Evolutionary conservation across 2,797 vertebrate genomes (phyloP), one percentile per base, ranked within the genome.

Genomic region (Coregonus sp.): DNA sequence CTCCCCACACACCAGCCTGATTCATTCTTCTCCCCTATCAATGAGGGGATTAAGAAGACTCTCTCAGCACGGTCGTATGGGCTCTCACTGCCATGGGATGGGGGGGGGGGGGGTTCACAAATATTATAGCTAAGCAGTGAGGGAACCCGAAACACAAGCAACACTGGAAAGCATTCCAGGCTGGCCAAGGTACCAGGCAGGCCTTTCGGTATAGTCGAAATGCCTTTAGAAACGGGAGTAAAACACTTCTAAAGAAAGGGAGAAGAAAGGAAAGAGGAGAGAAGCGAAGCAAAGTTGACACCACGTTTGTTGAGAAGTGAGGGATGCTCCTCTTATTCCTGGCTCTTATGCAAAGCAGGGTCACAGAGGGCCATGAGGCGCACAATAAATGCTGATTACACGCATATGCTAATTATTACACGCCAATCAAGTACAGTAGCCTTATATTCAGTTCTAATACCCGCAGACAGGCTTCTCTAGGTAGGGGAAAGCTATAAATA

Each of bases 301-400:
- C 89, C 84, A 89, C 82, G 47, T 89, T 90, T 92, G 86, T 87
- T 86, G 89, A 91, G 88, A 92, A 91, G 91, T 91, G 90, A 90
- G 86, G 90, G 93, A 93, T 93, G 92, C 89, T 86, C 92, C 89
- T 81, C 91, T 89, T 91, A 87, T 90, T 91, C 93, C 86, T 88
- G 89, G 91, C 90, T 93, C 90, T 92, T 93, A 95, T 95, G 94
- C 93, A 95, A 95, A 95, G 86, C 87, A 92, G 93, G 95, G 95
- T 95, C 94, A 95, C 84, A 76, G 73, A 80, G 86, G 92, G 90
- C 91, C 93, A 92, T 82, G 91, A 90, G 91, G 85, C 87, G 90
- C 94, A 95, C 94, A 95, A 95, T 95, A 94, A 47, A 95, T 93
- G 88, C 93, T 95, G 94, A 95, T 95, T 95, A 95, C 94, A 95